Base-by-base conservation (phyloP, 2,797 vertebrate genomes). In the Gephyroberyx darwinii region DNA sequence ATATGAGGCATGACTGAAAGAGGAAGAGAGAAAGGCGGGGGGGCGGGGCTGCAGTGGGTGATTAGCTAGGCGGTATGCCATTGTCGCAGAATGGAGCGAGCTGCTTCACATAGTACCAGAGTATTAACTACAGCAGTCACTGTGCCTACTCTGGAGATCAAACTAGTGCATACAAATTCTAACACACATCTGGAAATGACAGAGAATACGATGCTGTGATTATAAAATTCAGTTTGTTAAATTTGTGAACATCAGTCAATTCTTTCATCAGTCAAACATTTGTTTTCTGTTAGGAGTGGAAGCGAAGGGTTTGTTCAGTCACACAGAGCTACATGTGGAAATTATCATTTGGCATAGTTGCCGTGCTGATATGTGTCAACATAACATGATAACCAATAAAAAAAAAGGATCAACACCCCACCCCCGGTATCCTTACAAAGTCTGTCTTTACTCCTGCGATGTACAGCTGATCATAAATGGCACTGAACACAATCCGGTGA, bases 31-130 rank as follows among this genome's bases (percentile, higher is more conserved):
- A 48, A 62, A 37, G 45, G 17, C 33, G 45, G 69, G 47, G 47
- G 66, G 69, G 75, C 1, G 39, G 39, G 45, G 64, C 65, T 63
- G 62, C 65, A 69, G 78, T 56, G 81, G 77, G 81, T 75, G 78
- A 90, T 90, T 86, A 86, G 84, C 82, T 73, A 67, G 71, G 69
- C 12, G 70, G 77, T 71, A 76, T 80, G 82, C 71, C 76, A 86
- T 84, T 88, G 86, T 91, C 70, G 69, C 67, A 69, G 73, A 60
- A 79, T 47, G 57, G 69, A 83, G 74, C 13, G 20, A 69, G 69
- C 68, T 63, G 33, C 61, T 65, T 64, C 70, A 75, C 69, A 81
- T 63, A 74, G 81, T 88, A 81, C 69, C 75, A 66, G 71, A 77
- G 86, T 50, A 68, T 86, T 72, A 80, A 80, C 61, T 33, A 83